Base-by-base conservation (phyloP, 2,113 vertebrate genomes). In the Condylura cristata region DNA sequence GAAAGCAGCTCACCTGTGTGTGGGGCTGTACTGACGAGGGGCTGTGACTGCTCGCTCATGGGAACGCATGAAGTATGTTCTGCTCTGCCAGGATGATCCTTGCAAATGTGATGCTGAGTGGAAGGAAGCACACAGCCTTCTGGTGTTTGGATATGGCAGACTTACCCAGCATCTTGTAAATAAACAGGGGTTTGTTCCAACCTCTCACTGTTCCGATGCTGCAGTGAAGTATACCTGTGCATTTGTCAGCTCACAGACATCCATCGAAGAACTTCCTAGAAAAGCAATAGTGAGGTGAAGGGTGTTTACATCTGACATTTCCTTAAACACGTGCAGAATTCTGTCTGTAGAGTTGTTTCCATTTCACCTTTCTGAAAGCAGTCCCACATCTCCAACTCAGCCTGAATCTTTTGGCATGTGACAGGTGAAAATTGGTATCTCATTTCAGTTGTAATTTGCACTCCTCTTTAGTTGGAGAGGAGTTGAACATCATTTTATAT, bases 381-480 rank as follows among this genome's bases (percentile, higher is more conserved):
- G 34, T 81, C 60, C 58, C 1, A 16, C 6, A 2, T 51, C 66
- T 91, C 60, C 39, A 66, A 5, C 17, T 56, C 1, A 53, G 56
- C 6, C 0, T n/a, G 48, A 22, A 39, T 91, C 24, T 86, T 93
- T 84, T 39, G 63, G 18, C 41, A 86, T 90, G 44, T 37, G 37
- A 80, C 83, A 30, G 56, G 37, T 91, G 41, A 82, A 70, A 92
- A 83, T 48, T 56, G 34, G 8, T 34, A 18, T 51, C 26, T 82
- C 32, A 68, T 56, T 86, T 81, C 37, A 12, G 0, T 82, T 75
- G 68, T 86, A 60, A 30, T 74, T 71, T 94, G 70, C 34, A 46
- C 87, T 72, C 71, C 10, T 94, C 34, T 93, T 90, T 60, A 66
- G 65, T 83, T 74, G 78, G 28, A 34, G 65, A 94, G 70, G 89